Evolutionary conservation across 2,113 vertebrate species (phyloP).

Genomic region (Rhinolophus sinicus): DNA sequence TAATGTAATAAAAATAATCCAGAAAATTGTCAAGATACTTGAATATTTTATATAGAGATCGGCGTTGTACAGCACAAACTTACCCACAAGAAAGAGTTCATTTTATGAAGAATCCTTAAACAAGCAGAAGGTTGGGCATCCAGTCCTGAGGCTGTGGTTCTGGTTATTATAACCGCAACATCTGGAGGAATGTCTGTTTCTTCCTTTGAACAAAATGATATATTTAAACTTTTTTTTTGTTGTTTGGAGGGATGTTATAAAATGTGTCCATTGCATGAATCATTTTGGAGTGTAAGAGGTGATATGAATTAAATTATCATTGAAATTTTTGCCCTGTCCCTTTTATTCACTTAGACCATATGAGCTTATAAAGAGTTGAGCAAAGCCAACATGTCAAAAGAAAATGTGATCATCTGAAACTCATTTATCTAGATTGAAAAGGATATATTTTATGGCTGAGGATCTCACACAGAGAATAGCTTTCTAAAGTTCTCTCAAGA

Average conservation of each 20-base stretch:
- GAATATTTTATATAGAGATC: not conserved
- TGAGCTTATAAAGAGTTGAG: not conserved
- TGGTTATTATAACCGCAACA: conserved; percentile 14
- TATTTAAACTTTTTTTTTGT: conserved; percentile 1
- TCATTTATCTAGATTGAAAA: not conserved
- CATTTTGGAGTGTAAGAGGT: not conserved
- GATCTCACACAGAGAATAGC: not conserved
- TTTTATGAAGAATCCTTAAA: conserved; percentile 33
- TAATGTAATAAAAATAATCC: conserved; percentile 19
- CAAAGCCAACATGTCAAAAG: not conserved
- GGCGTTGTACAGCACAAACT: not conserved
- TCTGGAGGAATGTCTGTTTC: not conserved
- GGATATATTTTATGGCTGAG: not conserved
- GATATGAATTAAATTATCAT: conserved; percentile 27
- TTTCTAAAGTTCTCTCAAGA: not conserved
- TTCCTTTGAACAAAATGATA: conserved; percentile 24
- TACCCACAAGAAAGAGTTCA: not conserved
- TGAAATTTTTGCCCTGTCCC: not conserved
- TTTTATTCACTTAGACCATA: not conserved
- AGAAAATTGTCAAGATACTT: not conserved
- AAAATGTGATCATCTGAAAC: conserved; percentile 24
- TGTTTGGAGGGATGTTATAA: not conserved
- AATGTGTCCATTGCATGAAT: not conserved
- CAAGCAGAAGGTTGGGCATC: not conserved
- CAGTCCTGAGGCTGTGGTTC: not conserved